These are phyloP conservation scores for Phalanger gymnotis DNA, from an alignment of 2,797 vertebrate genomes.

Conservation along the genomic window DNA sequence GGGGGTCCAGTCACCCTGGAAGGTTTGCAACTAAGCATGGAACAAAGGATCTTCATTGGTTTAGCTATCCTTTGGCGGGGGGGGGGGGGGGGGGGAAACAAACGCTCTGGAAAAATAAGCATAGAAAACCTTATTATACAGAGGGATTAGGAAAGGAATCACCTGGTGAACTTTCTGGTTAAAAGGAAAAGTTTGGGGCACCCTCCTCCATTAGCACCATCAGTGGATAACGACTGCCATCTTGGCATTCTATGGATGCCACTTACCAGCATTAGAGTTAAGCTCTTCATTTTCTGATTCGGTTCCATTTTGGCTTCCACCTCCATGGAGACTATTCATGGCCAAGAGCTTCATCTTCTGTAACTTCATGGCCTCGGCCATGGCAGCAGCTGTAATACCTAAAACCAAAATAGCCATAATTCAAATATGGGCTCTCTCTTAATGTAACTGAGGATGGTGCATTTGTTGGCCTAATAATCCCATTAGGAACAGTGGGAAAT, in stretches of 20 bases:
- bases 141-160: neutral
- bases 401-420: slow-evolving; percentile 61
- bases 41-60: neutral
- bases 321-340: slow-evolving; percentile 92
- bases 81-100: too few species aligned
- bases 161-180: neutral
- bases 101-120: neutral
- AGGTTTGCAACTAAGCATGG: neutral
- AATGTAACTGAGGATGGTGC: slow-evolving; percentile 10
- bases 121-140: neutral
- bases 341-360: slow-evolving; percentile 96
- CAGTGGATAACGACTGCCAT: neutral
- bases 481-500: neutral
- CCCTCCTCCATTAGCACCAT: neutral
- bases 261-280: slow-evolving; percentile 91
- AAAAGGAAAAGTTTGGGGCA: neutral
- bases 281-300: slow-evolving; percentile 94
- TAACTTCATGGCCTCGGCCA: slow-evolving; percentile 95
- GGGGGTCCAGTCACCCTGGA: neutral
- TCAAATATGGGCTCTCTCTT: slow-evolving; percentile 4
- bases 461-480: neutral
- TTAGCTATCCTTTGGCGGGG: neutral
- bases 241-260: neutral
- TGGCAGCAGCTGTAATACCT: slow-evolving; percentile 94
- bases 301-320: slow-evolving; percentile 89